A percentile compares a stretch with the other conserved stretches of the same genome.
Conservation (phyloP, 1,140 invertebrate genomes). For the Archivesica marissinica region DNA sequence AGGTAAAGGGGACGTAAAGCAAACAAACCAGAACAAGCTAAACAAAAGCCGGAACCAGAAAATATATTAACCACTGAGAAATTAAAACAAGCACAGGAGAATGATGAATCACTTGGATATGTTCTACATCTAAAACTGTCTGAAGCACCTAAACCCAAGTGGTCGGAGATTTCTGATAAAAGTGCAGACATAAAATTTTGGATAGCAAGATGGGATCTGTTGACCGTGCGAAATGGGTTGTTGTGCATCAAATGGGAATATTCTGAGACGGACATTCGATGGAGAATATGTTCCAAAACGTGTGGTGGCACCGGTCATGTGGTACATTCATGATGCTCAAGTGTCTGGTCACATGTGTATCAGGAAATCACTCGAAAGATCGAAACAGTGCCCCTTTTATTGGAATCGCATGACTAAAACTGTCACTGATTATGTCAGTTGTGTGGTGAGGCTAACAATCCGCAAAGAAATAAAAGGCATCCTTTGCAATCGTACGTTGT, state of each 20-base stretch:
- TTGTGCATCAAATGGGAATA: constrained; percentile 40
- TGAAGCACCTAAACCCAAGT: neutral
- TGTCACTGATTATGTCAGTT: neutral
- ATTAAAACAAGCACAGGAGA: neutral
- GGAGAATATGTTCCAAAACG: neutral
- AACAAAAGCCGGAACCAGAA: neutral
- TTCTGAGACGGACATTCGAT: neutral
- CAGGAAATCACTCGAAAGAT: neutral
- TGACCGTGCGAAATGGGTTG: neutral
- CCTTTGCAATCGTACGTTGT: neutral
- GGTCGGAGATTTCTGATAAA: neutral
- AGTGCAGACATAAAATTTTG: constrained; percentile 15
- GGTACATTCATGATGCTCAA: constrained; percentile 18
- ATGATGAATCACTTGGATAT: neutral
- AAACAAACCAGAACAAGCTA: neutral
- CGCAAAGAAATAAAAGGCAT: neutral
- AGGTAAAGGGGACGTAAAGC: constrained; percentile 8
- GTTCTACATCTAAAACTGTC: neutral
- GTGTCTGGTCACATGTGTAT: constrained; percentile 4
- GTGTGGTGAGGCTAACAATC: constrained; percentile 24
- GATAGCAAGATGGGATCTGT: constrained; percentile 32
- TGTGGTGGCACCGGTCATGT: neutral
- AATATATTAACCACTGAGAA: neutral
- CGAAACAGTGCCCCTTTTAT: neutral
- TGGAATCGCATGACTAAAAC: neutral